phyloP scores from a whole-genome alignment of 2,797 vertebrate genomes.

The Anniella stebbinsi region DNA sequence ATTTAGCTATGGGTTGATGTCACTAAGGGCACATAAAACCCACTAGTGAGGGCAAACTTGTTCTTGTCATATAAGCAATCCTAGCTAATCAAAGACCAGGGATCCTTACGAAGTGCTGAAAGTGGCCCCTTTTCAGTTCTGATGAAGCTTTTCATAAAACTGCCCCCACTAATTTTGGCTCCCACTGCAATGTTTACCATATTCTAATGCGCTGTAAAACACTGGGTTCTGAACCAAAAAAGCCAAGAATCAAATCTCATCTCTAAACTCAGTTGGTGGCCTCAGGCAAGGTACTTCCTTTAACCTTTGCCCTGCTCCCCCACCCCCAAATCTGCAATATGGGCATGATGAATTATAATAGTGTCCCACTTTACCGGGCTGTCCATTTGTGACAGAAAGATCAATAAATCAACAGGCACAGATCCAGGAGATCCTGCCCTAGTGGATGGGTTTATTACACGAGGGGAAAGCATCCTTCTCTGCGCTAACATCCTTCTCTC shows the following conservation, averaged over 20 bases:
- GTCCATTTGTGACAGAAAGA: not conserved
- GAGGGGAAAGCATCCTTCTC: not conserved
- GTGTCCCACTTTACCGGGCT: not conserved
- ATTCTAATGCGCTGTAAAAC: not conserved
- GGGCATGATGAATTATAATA: not conserved
- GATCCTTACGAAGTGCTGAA: not conserved
- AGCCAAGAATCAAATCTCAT: not conserved
- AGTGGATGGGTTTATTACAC: not conserved
- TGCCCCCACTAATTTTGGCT: not conserved
- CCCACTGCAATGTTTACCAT: not conserved
- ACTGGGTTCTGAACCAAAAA: not conserved
- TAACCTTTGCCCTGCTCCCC: not conserved
- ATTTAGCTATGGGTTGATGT: not conserved
- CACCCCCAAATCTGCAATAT: not conserved
- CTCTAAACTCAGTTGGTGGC: not conserved
- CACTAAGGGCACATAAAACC: not conserved
- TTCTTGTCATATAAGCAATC: too few species aligned
- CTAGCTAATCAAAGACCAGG: not conserved
- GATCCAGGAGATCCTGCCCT: not conserved
- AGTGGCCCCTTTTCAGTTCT: not conserved
- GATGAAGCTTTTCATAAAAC: not conserved
- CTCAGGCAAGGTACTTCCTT: not conserved
- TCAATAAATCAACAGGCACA: not conserved
- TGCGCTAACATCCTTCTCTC: not conserved
- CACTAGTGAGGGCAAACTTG: not conserved